Percentiles rank a stretch among this genome's conserved stretches.
These are phyloP conservation scores for Xiphorhynchus elegans DNA, from an alignment of 2,113 vertebrate species.

Conservation along the genomic window DNA sequence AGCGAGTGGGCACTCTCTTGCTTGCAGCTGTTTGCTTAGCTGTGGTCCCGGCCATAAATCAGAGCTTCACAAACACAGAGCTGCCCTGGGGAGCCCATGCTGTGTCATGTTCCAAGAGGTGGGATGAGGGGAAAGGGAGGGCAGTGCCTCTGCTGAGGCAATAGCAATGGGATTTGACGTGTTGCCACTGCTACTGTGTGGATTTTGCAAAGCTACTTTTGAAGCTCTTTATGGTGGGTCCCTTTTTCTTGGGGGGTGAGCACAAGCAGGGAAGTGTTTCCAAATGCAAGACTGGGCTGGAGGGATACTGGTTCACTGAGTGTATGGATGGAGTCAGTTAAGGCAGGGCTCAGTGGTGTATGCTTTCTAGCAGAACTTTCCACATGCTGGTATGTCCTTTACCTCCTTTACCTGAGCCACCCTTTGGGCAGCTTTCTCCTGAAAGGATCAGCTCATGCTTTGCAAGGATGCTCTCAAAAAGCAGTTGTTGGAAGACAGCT, in stretches of 20 bases:
- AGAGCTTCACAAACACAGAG: background rate
- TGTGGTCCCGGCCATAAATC: background rate
- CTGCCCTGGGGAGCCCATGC: background rate
- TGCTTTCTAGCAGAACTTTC: background rate
- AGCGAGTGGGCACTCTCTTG: background rate
- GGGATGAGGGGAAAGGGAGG: background rate
- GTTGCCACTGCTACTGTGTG: background rate
- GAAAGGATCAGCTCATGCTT: background rate
- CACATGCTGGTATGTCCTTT: background rate
- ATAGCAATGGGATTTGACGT: background rate
- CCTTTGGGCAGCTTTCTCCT: background rate
- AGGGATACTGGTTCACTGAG: rapidly evolving
- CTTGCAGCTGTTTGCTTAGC: background rate
- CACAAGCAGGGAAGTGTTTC: background rate
- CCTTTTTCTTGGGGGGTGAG: rapidly evolving
- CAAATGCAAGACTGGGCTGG: background rate
- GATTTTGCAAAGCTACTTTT: background rate
- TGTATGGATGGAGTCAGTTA: background rate
- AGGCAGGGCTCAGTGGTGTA: background rate
- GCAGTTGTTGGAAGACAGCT: background rate
- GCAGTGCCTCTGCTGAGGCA: background rate
- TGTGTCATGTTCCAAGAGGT: background rate
- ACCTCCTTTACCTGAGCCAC: background rate
- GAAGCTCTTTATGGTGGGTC: rapidly evolving
- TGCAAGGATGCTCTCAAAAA: background rate